Conservation (phyloP, 37 sponge, comb jelly and placozoan species). For the Diacarnus erythraeanus region DNA sequence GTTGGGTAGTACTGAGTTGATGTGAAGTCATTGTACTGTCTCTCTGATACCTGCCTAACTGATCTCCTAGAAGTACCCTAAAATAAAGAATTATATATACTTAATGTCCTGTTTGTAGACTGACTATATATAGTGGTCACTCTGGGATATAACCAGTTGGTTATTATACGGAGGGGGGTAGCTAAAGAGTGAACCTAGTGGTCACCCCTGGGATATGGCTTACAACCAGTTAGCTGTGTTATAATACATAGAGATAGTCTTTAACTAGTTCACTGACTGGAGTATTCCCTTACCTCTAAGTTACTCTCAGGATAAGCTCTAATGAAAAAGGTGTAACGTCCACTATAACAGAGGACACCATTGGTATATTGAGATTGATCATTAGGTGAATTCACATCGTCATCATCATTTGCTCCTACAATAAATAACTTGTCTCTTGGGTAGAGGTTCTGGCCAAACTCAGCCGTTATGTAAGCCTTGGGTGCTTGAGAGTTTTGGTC, state of each 20-base stretch:
- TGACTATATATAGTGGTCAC: too few relatives aligned
- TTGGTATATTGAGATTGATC: conserved; percentile 46
- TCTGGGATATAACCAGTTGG: too few relatives aligned
- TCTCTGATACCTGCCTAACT: not conserved
- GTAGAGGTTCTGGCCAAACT: conserved; percentile 47
- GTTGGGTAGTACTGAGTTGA: not conserved
- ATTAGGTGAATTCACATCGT: conserved; percentile 29
- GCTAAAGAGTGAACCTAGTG: too few relatives aligned
- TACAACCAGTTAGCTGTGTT: too few relatives aligned
- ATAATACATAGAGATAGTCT: too few relatives aligned
- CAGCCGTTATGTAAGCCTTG: conserved; percentile 51
- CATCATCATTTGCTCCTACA: not conserved
- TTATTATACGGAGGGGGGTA: too few relatives aligned
- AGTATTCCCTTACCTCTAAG: conserved; percentile 13
- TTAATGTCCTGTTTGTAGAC: too few relatives aligned
- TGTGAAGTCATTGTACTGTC: conserved; percentile 12
- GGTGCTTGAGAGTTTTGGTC: not conserved
- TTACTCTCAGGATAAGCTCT: conserved; percentile 28
- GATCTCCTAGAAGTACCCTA: too few relatives aligned
- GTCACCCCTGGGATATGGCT: too few relatives aligned
- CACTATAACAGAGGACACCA: conserved; percentile 25
- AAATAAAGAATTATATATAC: too few relatives aligned
- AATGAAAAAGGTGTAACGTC: conserved; percentile 59
- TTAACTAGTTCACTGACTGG: too few relatives aligned
- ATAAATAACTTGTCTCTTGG: conserved; percentile 4